phyloP scores from a whole-genome alignment of 2,888 invertebrate genomes.

The Diaphora mendica region DNA sequence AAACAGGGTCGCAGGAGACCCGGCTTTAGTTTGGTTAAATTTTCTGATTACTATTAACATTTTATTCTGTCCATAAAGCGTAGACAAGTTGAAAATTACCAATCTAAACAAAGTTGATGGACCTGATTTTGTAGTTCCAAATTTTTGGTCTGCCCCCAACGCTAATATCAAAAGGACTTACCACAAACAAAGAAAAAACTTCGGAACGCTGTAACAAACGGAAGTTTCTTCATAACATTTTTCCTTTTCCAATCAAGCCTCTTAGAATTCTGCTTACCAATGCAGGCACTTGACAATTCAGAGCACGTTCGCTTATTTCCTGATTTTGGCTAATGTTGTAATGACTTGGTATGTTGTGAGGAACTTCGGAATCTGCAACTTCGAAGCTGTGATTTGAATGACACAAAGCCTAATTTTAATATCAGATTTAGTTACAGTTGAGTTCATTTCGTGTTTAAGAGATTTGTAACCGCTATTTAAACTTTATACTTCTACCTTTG shows the following conservation, averaged over 20 bases:
- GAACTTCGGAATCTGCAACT: slow-evolving; percentile 2
- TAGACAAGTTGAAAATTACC: not conserved
- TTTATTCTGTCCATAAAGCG: not conserved
- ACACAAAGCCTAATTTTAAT: slow-evolving; percentile 5
- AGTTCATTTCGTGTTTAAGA: not conserved
- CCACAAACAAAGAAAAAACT: slow-evolving; percentile 2
- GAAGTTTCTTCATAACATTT: slow-evolving; percentile 21
- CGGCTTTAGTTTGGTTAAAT: no score
- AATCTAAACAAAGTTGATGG: not conserved
- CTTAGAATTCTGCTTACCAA: slow-evolving; percentile 33
- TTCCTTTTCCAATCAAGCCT: slow-evolving; percentile 28
- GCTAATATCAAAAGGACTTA: slow-evolving; percentile 1
- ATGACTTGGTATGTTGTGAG: slow-evolving; percentile 11
- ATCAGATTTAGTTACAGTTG: not conserved
- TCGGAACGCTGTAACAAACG: slow-evolving; percentile 1
- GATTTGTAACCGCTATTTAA: not conserved
- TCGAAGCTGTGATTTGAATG: slow-evolving; percentile 10
- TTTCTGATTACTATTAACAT: no score
- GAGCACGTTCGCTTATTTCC: slow-evolving; percentile 18
- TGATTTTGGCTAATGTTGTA: slow-evolving; percentile 19
- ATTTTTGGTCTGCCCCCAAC: not conserved
- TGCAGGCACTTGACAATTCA: slow-evolving; percentile 24
- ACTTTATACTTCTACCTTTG: not conserved
- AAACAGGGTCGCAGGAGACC: no score
- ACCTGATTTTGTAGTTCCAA: not conserved